A percentile compares a stretch with the other conserved stretches of the same genome.
Evolutionary conservation across 2,113 vertebrate genomes (phyloP).

Genomic region (Urocolius indicus): DNA sequence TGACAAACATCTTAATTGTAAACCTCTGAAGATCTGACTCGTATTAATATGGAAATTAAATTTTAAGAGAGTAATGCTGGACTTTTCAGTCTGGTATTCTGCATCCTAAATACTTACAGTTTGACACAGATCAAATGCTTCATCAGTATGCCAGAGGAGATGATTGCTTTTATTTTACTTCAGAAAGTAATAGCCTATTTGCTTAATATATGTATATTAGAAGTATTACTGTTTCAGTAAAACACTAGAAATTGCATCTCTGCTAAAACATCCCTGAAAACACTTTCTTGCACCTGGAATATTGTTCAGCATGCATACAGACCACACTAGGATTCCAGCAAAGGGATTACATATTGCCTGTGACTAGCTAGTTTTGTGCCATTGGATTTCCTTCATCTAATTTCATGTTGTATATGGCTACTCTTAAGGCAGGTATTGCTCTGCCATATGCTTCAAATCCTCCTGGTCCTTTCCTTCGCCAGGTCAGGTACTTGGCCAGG

Average conservation of each 20-base stretch:
- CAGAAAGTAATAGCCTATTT: background rate
- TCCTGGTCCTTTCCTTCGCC: background rate
- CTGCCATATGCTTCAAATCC: background rate
- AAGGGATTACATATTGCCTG: background rate
- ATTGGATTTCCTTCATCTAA: background rate
- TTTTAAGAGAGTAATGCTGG: conserved; percentile 23
- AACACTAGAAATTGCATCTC: background rate
- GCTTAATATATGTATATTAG: background rate
- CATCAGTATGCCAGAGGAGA: background rate
- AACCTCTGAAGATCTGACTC: conserved; percentile 11
- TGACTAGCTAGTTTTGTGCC: background rate
- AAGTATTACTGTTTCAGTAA: background rate
- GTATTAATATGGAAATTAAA: conserved; percentile 25
- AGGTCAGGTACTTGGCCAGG: background rate
- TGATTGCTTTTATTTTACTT: background rate
- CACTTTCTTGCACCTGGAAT: background rate
- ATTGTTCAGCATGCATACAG: background rate
- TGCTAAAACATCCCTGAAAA: background rate
- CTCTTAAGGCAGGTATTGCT: background rate
- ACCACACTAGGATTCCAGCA: background rate
- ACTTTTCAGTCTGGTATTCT: background rate
- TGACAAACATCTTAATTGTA: conserved; percentile 41
- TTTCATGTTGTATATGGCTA: background rate
- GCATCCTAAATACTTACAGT: background rate
- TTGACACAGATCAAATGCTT: conserved; percentile 5